Percentiles rank a stretch among this genome's conserved stretches.
These are phyloP conservation scores for Lycaon pictus DNA, from an alignment of 2,113 vertebrate genomes.

Conservation along the genomic window DNA sequence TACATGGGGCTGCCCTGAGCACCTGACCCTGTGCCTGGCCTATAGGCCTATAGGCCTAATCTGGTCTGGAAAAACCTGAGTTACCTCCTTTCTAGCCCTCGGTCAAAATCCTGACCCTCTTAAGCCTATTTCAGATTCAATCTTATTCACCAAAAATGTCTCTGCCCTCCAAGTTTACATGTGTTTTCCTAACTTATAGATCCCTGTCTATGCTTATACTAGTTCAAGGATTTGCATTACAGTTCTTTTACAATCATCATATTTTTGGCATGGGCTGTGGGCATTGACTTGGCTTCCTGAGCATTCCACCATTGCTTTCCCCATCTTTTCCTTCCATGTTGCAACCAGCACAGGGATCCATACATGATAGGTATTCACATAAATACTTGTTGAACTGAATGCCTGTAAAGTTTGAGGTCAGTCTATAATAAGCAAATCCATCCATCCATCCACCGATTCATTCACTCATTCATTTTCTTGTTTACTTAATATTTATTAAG, in stretches of 20 bases:
- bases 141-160: background rate
- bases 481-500: background rate
- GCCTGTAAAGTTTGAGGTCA: background rate
- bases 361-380: background rate
- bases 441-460: background rate
- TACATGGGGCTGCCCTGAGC: background rate
- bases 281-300: background rate
- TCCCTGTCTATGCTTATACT: fast-evolving
- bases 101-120: background rate
- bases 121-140: background rate
- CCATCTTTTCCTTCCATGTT: background rate
- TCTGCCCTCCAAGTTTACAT: background rate
- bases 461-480: background rate
- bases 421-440: background rate
- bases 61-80: background rate
- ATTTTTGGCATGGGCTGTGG: background rate
- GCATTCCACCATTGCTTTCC: background rate
- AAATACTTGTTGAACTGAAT: background rate
- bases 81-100: background rate
- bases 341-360: fast-evolving
- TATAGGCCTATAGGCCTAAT: too few species aligned
- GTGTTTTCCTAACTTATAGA: background rate
- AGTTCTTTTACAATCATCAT: background rate
- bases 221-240: background rate
- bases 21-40: background rate